phyloP scores from a whole-genome alignment of 2,797 vertebrate genomes.

The Aphelocoma californica region DNA sequence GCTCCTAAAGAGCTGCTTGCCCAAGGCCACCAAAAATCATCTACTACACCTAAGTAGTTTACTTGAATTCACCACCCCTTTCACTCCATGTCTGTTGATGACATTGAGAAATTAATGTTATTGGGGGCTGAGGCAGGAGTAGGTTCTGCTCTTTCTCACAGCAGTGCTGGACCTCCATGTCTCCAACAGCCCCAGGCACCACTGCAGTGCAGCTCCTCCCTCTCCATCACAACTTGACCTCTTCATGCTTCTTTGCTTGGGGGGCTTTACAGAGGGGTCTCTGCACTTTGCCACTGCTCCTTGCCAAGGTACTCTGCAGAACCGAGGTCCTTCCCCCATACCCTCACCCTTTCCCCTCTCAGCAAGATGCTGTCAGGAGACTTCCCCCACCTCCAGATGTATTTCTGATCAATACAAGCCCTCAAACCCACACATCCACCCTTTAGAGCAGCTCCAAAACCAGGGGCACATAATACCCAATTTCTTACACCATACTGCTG shows the following conservation, averaged over 20 bases:
- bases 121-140: background rate
- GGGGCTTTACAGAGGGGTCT: background rate
- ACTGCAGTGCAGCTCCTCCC: background rate
- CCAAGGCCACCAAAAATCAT: background rate
- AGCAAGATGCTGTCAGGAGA: background rate
- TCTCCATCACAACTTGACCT: rapidly evolving
- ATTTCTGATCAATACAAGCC: background rate
- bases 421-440: background rate
- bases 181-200: background rate
- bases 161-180: background rate
- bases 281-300: background rate
- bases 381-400: background rate
- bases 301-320: rapidly evolving
- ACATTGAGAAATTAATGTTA: background rate
- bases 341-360: background rate
- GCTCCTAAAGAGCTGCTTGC: background rate
- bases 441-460: background rate
- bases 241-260: background rate
- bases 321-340: rapidly evolving
- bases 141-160: background rate
- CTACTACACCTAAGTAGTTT: background rate
- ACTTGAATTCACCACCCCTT: background rate
- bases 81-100: background rate
- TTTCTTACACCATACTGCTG: rapidly evolving
- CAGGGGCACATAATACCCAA: background rate